A percentile compares a stretch with the other conserved stretches of the same genome.
These are phyloP conservation scores for Trigoniulus corallinus DNA, from an alignment of 1,140 invertebrate species.

Conservation along the genomic window DNA sequence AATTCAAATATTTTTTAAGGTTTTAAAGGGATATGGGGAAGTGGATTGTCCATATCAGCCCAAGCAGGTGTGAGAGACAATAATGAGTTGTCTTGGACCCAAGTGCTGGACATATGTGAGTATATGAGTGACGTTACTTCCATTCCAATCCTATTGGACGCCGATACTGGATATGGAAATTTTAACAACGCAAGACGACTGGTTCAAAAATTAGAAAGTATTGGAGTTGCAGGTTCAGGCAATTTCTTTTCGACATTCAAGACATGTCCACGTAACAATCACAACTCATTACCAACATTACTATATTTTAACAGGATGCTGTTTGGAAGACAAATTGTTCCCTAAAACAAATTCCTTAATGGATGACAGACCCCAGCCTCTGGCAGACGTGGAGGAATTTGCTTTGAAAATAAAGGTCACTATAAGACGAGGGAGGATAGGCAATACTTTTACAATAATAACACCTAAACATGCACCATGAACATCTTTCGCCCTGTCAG, in stretches of 20 bases:
- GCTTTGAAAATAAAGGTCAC: constrained; percentile 32
- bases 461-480: too few species aligned
- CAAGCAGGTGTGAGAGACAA: constrained; percentile 29
- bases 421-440: too few species aligned
- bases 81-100: constrained; percentile 34
- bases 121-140: constrained; percentile 31
- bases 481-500: too few species aligned
- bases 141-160: constrained; percentile 31
- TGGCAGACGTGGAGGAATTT: constrained; percentile 32
- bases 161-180: constrained; percentile 33
- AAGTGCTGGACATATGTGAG: constrained; percentile 30
- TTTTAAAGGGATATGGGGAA: constrained; percentile 32
- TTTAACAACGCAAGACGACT: constrained; percentile 32
- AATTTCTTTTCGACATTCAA: too few species aligned
- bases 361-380: constrained; percentile 26
- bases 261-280: too few species aligned
- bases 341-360: constrained; percentile 32
- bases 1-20: constrained; percentile 22
- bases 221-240: constrained; percentile 29
- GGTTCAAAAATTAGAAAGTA: constrained; percentile 28
- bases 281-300: too few species aligned
- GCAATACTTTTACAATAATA: too few species aligned
- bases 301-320: constrained; percentile 29
- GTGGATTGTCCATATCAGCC: constrained; percentile 30
- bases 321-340: constrained; percentile 32